Evolutionary conservation across 2,888 invertebrate genomes (phyloP), one percentile per base, ranked within the genome.

Genomic region (Dioctria rufipes): DNA sequence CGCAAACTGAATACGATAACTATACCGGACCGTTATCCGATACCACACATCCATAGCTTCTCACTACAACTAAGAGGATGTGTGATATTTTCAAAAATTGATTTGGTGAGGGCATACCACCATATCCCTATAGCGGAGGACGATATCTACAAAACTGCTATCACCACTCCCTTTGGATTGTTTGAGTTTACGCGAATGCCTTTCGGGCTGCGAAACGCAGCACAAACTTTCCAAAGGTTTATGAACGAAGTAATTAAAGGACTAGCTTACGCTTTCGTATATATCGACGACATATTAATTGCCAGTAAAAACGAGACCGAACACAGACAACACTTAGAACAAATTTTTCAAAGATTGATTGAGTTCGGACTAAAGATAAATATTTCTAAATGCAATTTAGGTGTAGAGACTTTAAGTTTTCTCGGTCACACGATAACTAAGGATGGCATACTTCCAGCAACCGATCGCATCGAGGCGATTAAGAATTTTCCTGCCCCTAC

Each of bases 201-300:
- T 25, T 25, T 25, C 25, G 25, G 25, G 25, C 25, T 25, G 25
- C 25, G 25, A 25, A 25, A 25, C 25, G 25, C 25, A 25, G 25
- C 25, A 25, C 25, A 25, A 25, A 25, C 25, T 25, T 25, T 25
- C 25, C 25, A 25, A 25, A 25, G 25, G 25, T 25, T 25, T 25
- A 25, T 25, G 25, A 25, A 25, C 25, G 25, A 25, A 25, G 25
- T 25, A 25, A 25, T 63, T 25, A 9, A 9, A n/a, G 63, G 63
- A 25, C 13, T 63, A 37, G 37, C 9, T 37, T 63, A n/a, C 63
- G 63, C 37, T 13, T 25, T 63, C 13, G 9, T 9, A 9, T 63
- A 63, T 13, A 63, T 63, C 37, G 63, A 63, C 13, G 63, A 63
- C 63, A 63, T 63, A 13, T 63, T 13, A 13, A 63, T 63, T 37